phyloP scores from a whole-genome alignment of 2,113 vertebrate species.

The Micronycteris hirsuta region DNA sequence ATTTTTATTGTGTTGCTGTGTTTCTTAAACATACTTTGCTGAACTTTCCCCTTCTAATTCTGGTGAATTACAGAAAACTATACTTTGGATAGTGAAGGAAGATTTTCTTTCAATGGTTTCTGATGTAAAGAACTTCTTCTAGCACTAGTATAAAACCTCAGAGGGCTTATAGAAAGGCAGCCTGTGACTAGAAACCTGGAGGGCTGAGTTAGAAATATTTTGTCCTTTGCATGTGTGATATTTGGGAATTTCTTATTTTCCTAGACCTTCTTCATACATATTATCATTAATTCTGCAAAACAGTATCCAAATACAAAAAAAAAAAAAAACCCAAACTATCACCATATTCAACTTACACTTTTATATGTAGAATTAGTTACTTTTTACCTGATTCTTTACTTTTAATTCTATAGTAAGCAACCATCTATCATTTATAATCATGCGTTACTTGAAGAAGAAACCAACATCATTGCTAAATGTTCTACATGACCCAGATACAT shows the following conservation, averaged over 20 bases:
- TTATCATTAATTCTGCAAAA: slow-evolving; percentile 10
- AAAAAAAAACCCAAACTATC: not conserved
- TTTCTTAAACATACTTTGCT: slow-evolving; percentile 46
- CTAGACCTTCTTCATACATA: not conserved
- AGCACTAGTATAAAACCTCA: not conserved
- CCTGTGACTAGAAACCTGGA: not conserved
- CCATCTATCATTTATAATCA: not conserved
- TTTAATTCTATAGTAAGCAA: not conserved
- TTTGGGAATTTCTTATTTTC: slow-evolving; percentile 4
- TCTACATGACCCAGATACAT: not conserved
- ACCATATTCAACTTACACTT: not conserved
- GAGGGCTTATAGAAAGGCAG: not conserved
- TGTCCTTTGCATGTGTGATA: not conserved
- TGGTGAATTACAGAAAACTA: not conserved
- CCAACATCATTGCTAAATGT: not conserved
- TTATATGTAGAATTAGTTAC: not conserved
- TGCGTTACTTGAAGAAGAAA: not conserved
- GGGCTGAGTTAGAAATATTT: not conserved
- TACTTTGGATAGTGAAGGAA: not conserved
- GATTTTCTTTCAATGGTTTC: not conserved
- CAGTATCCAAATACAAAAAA: not conserved
- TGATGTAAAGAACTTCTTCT: not conserved
- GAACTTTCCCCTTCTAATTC: slow-evolving; percentile 13
- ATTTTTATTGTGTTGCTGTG: slow-evolving; percentile 23
- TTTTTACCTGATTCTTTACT: not conserved